Evolutionary conservation across 2,888 invertebrate species (phyloP).

Genomic region (Anarsia innoxiella): DNA sequence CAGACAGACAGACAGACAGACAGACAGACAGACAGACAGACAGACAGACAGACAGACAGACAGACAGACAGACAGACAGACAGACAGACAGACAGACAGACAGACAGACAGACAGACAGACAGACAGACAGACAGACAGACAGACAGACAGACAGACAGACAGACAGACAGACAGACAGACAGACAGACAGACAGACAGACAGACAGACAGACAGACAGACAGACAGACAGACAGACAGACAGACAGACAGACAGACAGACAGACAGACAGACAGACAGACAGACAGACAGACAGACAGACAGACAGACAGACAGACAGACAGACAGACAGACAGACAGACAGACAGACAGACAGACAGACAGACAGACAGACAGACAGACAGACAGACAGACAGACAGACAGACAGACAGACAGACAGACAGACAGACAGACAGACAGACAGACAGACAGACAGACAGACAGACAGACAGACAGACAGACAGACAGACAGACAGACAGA

Average conservation of each 20-base stretch:
- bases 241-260: slow-evolving; percentile 1
- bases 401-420: neutral
- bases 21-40: slow-evolving; percentile 3
- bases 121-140: slow-evolving; percentile 3
- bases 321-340: neutral
- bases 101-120: slow-evolving; percentile 3
- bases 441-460: neutral
- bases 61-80: slow-evolving; percentile 4
- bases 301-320: neutral
- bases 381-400: neutral
- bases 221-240: slow-evolving; percentile 3
- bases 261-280: neutral
- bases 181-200: slow-evolving; percentile 3
- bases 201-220: slow-evolving; percentile 3
- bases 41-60: neutral
- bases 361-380: neutral
- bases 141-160: slow-evolving; percentile 3
- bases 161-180: slow-evolving; percentile 3
- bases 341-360: neutral
- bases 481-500: neutral
- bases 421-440: neutral
- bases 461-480: neutral
- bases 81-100: slow-evolving; percentile 3
- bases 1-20: neutral
- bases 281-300: neutral